These are phyloP conservation scores for Mormyrops boulengeri DNA, from an alignment of 2,797 vertebrate species.

Conservation along the genomic window DNA sequence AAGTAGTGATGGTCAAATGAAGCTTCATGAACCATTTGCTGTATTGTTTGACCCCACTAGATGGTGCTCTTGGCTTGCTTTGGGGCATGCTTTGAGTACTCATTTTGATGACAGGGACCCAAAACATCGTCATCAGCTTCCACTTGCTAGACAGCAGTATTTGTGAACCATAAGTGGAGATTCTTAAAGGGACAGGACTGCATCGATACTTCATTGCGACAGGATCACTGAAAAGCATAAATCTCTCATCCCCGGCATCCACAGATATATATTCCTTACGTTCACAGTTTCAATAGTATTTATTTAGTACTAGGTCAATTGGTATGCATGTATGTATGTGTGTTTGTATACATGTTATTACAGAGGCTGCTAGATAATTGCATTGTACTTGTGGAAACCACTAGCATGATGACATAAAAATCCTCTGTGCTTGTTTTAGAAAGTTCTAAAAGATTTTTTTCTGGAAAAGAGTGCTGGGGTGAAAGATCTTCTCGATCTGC, in stretches of 20 bases:
- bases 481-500: background rate
- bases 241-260: background rate
- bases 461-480: background rate
- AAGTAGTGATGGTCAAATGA: background rate
- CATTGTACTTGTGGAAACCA: background rate
- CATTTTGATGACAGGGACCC: background rate
- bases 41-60: background rate
- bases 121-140: slow-evolving; percentile 11
- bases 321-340: background rate
- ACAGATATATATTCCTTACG: background rate
- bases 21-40: background rate
- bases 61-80: background rate
- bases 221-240: background rate
- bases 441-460: background rate
- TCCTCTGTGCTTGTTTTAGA: background rate
- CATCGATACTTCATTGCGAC: background rate
- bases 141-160: slow-evolving; percentile 9
- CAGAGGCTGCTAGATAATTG: background rate
- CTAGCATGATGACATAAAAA: background rate
- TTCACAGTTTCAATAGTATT: background rate
- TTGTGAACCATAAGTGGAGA: background rate
- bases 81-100: background rate
- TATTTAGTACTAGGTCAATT: background rate
- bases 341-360: background rate
- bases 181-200: background rate